Conservation (phyloP, 2,113 vertebrate species). For the Peromyscus maniculatus region DNA sequence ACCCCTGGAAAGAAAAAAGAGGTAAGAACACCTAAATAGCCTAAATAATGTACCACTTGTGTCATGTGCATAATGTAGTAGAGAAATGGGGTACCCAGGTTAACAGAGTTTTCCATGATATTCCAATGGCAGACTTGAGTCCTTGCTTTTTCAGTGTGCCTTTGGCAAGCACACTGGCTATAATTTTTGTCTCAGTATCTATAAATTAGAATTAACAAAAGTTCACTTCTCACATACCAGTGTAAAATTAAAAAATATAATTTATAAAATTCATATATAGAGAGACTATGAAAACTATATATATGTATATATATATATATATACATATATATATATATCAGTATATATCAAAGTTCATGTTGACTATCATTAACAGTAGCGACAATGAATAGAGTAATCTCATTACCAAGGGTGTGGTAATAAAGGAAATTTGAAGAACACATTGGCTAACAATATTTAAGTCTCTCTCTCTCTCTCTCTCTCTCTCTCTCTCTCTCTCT, state of each 20-base stretch:
- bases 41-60: not conserved
- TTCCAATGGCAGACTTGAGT: not conserved
- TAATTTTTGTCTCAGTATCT: not conserved
- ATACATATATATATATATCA: not conserved
- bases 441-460: not conserved
- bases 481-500: no score
- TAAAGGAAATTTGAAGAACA: not conserved
- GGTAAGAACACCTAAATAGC: not conserved
- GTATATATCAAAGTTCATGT: not conserved
- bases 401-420: not conserved
- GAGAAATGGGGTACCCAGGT: not conserved
- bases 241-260: not conserved
- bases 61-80: not conserved
- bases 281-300: not conserved
- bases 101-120: not conserved
- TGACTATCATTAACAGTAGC: not conserved
- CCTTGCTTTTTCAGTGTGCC: not conserved
- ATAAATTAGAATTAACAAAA: slow-evolving; percentile 33
- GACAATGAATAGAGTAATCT: not conserved
- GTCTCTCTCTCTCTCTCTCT: not conserved
- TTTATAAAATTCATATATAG: not conserved
- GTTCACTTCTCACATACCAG: not conserved
- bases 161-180: not conserved
- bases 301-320: not conserved
- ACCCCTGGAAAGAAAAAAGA: not conserved